Base-by-base conservation (phyloP, 1,140 invertebrate species). In the Spodoptera frugiperda region DNA sequence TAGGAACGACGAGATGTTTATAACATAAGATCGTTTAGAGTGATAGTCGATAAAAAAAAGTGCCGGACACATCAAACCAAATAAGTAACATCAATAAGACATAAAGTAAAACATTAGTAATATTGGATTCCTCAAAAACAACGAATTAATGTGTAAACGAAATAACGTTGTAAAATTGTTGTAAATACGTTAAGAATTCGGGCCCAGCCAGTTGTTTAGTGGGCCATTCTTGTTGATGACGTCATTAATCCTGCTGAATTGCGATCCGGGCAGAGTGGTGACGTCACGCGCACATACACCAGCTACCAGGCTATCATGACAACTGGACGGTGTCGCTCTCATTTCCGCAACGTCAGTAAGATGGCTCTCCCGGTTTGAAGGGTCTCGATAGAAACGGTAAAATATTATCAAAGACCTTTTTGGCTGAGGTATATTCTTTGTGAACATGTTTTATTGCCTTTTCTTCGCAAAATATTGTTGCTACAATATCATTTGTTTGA, bases 221-320 rank as follows among this genome's bases (percentile, higher is more conserved):
- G 30, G 54, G 65, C 65, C 72, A 74, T 78, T 70, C 19, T 74
- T 19, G 30, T 75, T 78, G 77, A 78, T 78, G 77, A 75, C 65
- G 53, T 74, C 77, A 78, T 78, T 74, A 78, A 76, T 79, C 49
- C 78, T 51, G 33, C 65, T 15, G 39, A 72, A 70, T 72, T 65
- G 77, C 57, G 57, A 71, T 39, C 25, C 48, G 54, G 65, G 57
- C 65, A 59, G 46, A 30, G 14, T 55, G 2, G 59, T 75, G 59
- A 75, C 73, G 73, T 75, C 73, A 75, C 49, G 8, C 48, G 30
- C 15, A 59, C 46, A 21, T 46, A 33, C 57, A 15, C 49, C 30
- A 17, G 30, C 9, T 75, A 75, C 73, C 73, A 75, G 48, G 59
- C 17, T 30, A 65, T 11, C 73, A 75, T 53, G 19, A 65, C 44